Base-by-base conservation (phyloP, 2,888 invertebrate genomes). In the Dromius quadrimaculatus region DNA sequence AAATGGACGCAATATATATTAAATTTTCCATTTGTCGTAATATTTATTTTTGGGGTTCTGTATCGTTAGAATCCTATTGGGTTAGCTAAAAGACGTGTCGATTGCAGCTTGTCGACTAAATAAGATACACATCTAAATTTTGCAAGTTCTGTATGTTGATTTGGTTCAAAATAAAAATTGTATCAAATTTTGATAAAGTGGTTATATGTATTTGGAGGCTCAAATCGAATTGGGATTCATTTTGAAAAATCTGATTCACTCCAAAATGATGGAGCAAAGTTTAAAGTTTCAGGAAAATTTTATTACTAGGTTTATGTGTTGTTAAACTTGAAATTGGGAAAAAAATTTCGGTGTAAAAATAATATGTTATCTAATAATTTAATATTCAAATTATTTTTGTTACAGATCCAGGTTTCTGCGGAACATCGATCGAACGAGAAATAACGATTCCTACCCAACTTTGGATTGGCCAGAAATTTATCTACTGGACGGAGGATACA, bases 401-500 rank as follows among this genome's bases (percentile, higher is more conserved):
- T 82, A 0, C 84, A 93, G 92, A 79, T 92, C 90, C 38, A 90
- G 96, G 1, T 94, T 90, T 81, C 85, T 98, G 65, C 89, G 98
- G 2, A 90, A 91, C 54, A 84, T 89, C 22, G 98, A 99, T 83
- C 87, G 98, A 0, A 89, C 88, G 11, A 84, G 87, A 41, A 95
- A 98, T 83, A 88, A 88, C 72, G 90, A 91, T 63, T 86, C 87
- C 72, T 98, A 97, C 82, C 98, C 98, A 0, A 84, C 88, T 0
- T 85, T 98, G 0, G 86, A 92, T 79, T 96, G 93, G 84, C 98
- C 98, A 0, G 98, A 98, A 82, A 85, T 97, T 1, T 99, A 99
- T 83, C 85, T 99, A 1, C 86, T 99, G 19, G 92, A 95, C 78
- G 95, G 95, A 1, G 96, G 95, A 38, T 96, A 96, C 83, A 91